These are phyloP conservation scores for Nycticorax nycticorax DNA, from an alignment of 2,113 vertebrate genomes.

Conservation along the genomic window DNA sequence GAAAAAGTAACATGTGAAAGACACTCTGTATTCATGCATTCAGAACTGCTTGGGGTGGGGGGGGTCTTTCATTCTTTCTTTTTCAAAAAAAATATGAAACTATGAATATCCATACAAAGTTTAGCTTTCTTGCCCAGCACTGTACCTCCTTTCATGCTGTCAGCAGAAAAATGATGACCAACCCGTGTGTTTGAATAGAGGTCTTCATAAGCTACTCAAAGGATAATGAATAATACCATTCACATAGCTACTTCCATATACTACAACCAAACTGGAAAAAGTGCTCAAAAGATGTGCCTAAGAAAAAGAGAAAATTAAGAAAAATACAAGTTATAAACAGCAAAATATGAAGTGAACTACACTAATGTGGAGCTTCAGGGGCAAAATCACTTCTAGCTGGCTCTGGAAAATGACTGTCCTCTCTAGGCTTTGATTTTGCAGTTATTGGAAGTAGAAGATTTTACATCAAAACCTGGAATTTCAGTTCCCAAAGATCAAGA, in stretches of 20 bases:
- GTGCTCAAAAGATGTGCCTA: neutral
- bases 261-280: neutral
- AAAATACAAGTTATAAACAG: neutral
- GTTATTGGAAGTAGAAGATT: neutral
- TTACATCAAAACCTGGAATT: neutral
- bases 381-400: neutral
- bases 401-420: neutral
- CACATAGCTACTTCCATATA: neutral
- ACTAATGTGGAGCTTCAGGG: neutral
- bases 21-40: neutral
- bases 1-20: neutral
- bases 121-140: conserved; percentile 13
- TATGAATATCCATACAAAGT: neutral
- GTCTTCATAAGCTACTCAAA: conserved; percentile 38
- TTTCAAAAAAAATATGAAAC: neutral
- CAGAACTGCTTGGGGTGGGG: neutral
- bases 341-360: neutral
- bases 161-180: conserved; percentile 7
- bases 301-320: neutral
- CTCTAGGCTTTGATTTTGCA: neutral
- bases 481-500: neutral
- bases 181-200: conserved; percentile 24
- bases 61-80: neutral
- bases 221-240: conserved; percentile 1
- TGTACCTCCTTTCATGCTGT: conserved; percentile 29